Percentiles rank a stretch among this genome's conserved stretches.
phyloP scores from a whole-genome alignment of 1,140 invertebrate species.

The Drosophila setifemur region DNA sequence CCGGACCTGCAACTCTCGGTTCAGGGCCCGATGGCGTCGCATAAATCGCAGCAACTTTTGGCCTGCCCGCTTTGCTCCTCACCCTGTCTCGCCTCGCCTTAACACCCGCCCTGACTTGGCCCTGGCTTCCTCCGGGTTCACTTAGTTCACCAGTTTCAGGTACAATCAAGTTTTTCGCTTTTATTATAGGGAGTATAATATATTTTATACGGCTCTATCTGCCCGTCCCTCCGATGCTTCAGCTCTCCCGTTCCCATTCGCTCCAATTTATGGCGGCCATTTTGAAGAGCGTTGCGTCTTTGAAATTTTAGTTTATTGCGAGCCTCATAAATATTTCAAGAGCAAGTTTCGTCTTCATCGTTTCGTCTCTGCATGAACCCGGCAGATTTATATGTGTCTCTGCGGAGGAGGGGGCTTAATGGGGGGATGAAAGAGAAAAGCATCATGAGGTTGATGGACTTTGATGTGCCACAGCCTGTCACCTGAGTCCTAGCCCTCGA shows the following conservation, averaged over 20 bases:
- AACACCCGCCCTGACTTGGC: conserved; percentile 11
- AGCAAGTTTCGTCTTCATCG: conserved; percentile 41
- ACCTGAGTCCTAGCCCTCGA: conserved; percentile 22
- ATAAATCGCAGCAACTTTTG: conserved; percentile 56
- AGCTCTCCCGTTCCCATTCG: background rate
- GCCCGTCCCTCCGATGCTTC: conserved; percentile 3
- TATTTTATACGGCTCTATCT: conserved; percentile 56
- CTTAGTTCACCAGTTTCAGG: conserved; percentile 53
- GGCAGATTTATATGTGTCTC: conserved; percentile 3
- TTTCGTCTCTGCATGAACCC: conserved; percentile 33
- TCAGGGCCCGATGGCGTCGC: conserved; percentile 34
- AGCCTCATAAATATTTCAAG: conserved; percentile 66
- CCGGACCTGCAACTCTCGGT: conserved; percentile 13
- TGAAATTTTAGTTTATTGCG: conserved; percentile 58
- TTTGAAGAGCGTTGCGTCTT: conserved; percentile 60
- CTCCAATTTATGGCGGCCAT: conserved; percentile 59
- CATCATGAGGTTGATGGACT: conserved; percentile 30
- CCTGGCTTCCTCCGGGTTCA: conserved; percentile 18
- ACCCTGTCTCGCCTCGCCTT: background rate
- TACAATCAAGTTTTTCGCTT: conserved; percentile 72
- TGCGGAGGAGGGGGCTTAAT: background rate
- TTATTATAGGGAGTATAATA: conserved; percentile 67
- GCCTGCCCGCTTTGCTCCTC: background rate
- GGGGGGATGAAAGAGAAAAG: conserved; percentile 19
- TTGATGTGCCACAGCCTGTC: conserved; percentile 36